These are phyloP conservation scores for Brachionus manjavacas DNA, from an alignment of 1,140 invertebrate species.

Conservation along the genomic window DNA sequence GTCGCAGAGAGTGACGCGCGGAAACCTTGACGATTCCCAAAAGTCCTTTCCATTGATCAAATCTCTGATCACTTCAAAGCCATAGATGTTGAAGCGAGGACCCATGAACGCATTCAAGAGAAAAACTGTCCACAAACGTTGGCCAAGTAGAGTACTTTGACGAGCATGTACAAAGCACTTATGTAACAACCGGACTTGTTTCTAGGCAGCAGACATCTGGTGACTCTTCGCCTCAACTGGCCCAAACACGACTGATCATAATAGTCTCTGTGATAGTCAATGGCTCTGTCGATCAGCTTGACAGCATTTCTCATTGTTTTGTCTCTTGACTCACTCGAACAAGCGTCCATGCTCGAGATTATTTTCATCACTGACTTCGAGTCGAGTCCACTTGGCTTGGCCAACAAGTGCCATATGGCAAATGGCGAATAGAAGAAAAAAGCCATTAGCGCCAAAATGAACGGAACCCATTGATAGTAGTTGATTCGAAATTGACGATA, in stretches of 20 bases:
- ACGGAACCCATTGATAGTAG: conserved; percentile 44
- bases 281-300: conserved; percentile 41
- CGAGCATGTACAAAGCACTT: conserved; percentile 50
- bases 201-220: background rate
- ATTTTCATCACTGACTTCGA: conserved; percentile 28
- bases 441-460: conserved; percentile 40
- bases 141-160: conserved; percentile 48
- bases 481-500: background rate
- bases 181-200: conserved; percentile 52
- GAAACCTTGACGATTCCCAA: conserved; percentile 45
- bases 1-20: conserved; percentile 46
- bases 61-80: conserved; percentile 45
- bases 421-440: conserved; percentile 41
- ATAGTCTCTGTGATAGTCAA: conserved; percentile 28
- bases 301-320: conserved; percentile 6
- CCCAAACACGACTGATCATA: background rate
- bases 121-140: conserved; percentile 49
- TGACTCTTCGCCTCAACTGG: background rate
- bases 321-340: background rate
- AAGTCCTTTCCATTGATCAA: conserved; percentile 44
- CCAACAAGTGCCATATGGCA: conserved; percentile 39
- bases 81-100: conserved; percentile 45
- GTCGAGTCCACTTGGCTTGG: conserved; percentile 39
- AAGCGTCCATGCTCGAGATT: conserved; percentile 8
- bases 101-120: conserved; percentile 50